These are phyloP conservation scores for Lordiphosa clarofinis DNA, from an alignment of 1,140 invertebrate species.

Conservation along the genomic window DNA sequence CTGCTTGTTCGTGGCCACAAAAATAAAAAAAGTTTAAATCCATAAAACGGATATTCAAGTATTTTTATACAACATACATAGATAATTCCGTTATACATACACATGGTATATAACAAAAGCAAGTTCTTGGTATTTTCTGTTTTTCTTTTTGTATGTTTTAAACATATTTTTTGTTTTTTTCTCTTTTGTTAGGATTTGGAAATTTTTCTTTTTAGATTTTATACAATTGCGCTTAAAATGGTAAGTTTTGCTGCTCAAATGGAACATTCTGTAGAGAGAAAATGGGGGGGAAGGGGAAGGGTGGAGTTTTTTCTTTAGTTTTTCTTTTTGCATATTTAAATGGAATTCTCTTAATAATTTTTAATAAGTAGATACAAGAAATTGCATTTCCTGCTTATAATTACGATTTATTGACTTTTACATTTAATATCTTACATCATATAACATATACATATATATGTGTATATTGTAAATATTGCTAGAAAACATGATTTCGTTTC, in stretches of 20 bases:
- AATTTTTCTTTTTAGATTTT: slow-evolving; percentile 37
- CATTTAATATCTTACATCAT: slow-evolving; percentile 10
- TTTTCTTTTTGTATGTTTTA: slow-evolving; percentile 62
- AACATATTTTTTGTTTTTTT: slow-evolving; percentile 41
- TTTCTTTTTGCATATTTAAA: slow-evolving; percentile 28
- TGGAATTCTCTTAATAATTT: slow-evolving; percentile 23
- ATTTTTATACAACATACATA: slow-evolving; percentile 52
- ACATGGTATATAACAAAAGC: slow-evolving; percentile 41
- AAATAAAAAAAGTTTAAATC: slow-evolving; percentile 30
- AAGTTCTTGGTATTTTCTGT: slow-evolving; percentile 27
- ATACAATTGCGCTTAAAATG: slow-evolving; percentile 32
- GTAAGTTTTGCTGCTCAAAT: slow-evolving; percentile 31
- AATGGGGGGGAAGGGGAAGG: background rate
- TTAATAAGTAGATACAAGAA: slow-evolving; percentile 44
- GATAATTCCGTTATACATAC: slow-evolving; percentile 38
- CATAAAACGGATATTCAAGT: slow-evolving; percentile 69
- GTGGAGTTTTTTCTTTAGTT: slow-evolving; percentile 9
- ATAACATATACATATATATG: slow-evolving; percentile 10
- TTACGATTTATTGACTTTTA: slow-evolving; percentile 48
- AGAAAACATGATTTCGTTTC: slow-evolving; percentile 12
- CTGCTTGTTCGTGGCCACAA: slow-evolving; percentile 34
- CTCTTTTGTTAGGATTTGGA: slow-evolving; percentile 42
- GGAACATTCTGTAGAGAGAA: background rate
- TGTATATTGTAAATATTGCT: slow-evolving; percentile 32
- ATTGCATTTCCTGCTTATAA: slow-evolving; percentile 65